These are phyloP conservation scores for Galaxea fascicularis DNA, from an alignment of 92 coral and sea anemone genomes.

Conservation along the genomic window DNA sequence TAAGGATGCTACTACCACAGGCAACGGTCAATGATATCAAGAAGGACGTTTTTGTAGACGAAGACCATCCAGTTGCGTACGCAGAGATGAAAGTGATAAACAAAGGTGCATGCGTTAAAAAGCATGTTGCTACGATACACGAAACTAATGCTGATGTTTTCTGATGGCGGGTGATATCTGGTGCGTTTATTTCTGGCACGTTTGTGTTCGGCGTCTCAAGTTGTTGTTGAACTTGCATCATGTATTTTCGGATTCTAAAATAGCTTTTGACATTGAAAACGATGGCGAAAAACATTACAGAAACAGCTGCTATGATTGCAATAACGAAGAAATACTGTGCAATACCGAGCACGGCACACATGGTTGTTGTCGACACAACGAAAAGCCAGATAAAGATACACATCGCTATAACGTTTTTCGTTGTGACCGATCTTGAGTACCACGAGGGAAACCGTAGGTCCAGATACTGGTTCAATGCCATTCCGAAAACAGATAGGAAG, in stretches of 20 bases:
- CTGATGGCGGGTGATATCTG: conserved; percentile 6
- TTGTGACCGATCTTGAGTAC: background rate
- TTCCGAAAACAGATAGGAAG: conserved; percentile 21
- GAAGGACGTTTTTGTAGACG: background rate
- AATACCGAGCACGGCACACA: background rate
- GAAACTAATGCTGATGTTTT: background rate
- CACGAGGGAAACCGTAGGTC: background rate
- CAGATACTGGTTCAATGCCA: background rate
- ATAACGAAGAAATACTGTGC: background rate
- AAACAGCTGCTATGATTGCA: background rate
- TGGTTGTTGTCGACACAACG: background rate
- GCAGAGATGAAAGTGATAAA: background rate
- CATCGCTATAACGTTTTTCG: background rate
- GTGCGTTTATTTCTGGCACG: background rate
- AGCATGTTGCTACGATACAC: background rate
- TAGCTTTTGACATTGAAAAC: background rate
- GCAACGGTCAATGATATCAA: conserved; percentile 2
- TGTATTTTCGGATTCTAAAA: background rate
- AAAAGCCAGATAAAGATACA: background rate
- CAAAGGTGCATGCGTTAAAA: conserved; percentile 8
- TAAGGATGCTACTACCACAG: background rate
- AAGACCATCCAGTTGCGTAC: background rate
- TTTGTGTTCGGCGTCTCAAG: conserved; percentile 4
- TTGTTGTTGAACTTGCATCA: conserved; percentile 24
- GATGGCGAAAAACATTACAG: background rate